Conservation (phyloP, 2,113 vertebrate genomes). For the Hippotragus niger region DNA sequence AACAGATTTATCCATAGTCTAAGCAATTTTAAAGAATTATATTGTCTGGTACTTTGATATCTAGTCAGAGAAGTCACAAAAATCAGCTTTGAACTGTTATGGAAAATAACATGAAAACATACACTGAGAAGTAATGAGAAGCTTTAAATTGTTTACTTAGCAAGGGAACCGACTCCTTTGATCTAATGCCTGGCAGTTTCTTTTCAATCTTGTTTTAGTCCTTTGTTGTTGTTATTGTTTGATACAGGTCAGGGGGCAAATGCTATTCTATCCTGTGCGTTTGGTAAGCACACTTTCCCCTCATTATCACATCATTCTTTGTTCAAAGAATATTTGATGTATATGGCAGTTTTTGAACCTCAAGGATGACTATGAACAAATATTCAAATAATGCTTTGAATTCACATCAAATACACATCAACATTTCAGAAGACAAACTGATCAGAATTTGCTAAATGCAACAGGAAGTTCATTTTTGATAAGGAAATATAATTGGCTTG, state of each 20-base stretch:
- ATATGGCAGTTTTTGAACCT: background rate
- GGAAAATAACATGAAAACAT: conserved; percentile 1
- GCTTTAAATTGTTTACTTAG: conserved; percentile 44
- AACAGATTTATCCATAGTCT: background rate
- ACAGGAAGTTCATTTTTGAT: background rate
- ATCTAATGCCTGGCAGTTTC: background rate
- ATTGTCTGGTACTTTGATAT: conserved; percentile 23
- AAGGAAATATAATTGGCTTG: background rate
- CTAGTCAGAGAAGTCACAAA: conserved; percentile 37
- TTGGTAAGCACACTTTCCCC: background rate
- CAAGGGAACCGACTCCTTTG: background rate
- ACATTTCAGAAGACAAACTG: background rate
- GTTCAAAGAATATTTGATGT: conserved; percentile 34
- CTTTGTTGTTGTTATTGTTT: background rate
- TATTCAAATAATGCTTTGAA: background rate
- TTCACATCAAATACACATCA: conserved; percentile 28
- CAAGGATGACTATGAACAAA: background rate
- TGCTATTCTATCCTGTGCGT: background rate
- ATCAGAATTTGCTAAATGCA: background rate
- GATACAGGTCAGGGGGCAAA: background rate
- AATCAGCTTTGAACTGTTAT: conserved; percentile 24
- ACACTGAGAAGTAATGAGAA: background rate
- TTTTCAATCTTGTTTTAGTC: background rate
- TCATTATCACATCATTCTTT: conserved; percentile 33
- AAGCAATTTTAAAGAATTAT: conserved; percentile 33